Evolutionary conservation across 2,888 invertebrate species (phyloP), one percentile per base, ranked within the genome.

Genomic region (Synanthedon formicaeformis): DNA sequence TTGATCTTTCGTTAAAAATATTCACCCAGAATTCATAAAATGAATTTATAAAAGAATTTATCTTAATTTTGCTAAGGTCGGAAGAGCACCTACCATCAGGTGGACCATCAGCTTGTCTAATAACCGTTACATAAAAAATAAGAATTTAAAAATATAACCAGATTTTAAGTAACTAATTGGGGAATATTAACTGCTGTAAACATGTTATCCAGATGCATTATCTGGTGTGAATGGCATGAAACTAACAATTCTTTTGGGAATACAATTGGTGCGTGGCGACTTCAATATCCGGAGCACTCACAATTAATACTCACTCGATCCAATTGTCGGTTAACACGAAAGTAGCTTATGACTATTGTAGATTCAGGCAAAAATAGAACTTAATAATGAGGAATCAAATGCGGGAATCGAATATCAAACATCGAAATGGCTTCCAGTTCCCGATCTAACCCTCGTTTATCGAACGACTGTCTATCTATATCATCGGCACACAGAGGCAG

Each of bases 361-460:
- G 16, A 48, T 60, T 53, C 67, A 73, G 56, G 55, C 62, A 53
- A 78, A 73, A 71, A 41, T 60, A 50, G 60, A 61, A 63, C 75
- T 60, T 75, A 71, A 57, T 18, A 34, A 51, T 54, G 41, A 58
- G 54, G 52, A 50, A 12, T 51, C 51, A 56, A 73, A 60, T 56
- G 66, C 59, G 62, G 66, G 58, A 71, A 66, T 75, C 60, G 63
- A 57, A 53, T 65, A 64, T 54, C 54, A 54, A 45, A 52, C 55
- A 23, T 58, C 55, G 51, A 60, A 65, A 63, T 60, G 58, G 60
- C 58, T 62, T 60, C 58, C 60, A 65, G 63, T 58, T 68, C 67
- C 62, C 60, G 62, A 69, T 71, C 71, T 72, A 74, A 75, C 78
- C 78, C 77, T 76, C 75, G 74, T 70, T 74, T 78, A 72, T 76